Base-by-base conservation (phyloP, 2,888 invertebrate species). In the Hoplodrina blanda region DNA sequence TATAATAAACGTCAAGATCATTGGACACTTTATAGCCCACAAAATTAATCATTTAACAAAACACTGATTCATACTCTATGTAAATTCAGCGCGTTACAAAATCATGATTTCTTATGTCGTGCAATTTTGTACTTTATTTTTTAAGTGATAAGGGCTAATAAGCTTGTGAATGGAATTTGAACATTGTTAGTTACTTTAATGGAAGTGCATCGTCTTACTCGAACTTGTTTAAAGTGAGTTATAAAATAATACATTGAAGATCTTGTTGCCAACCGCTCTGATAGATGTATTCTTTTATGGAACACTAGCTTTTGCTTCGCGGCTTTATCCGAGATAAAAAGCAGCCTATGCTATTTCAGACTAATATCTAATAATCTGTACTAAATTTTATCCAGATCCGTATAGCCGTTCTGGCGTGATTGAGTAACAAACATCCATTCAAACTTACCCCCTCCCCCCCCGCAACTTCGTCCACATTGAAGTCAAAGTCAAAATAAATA, bases 131-230 rank as follows among this genome's bases (percentile, higher is more conserved):
- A 66, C 50, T 25, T 53, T 80, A 70, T 54, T 0, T 0, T 3
- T 1, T 8, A 13, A 25, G 6, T 1, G 20, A 65, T 62, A 80
- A 55, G 55, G 17, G 7, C 17, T 17, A 33, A 49, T 13, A 8
- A 4, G n/a, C n/a, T 20, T 10, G 17, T 37, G 4, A 4, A n/a
- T 17, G 15, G 7, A 13, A 44, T 61, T 62, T 59, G 50, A 37
- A 10, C 41, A 62, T 56, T 64, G 76, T 64, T 66, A 55, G 37
- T 41, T 50, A 44, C 44, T 54, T 56, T 57, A 75, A 80, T 78
- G 52, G 20, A 76, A 69, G 54, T 69, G 68, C 59, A 73, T 76
- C 50, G 67, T 56, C 46, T 25, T 7, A 8, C 33, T 63, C 11
- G 56, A 30, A 33, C 53, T 25, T 49, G 20, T 63, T 41, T 71